These are phyloP conservation scores for Eurytoma adleriae DNA, from an alignment of 2,888 invertebrate species.

Conservation along the genomic window DNA sequence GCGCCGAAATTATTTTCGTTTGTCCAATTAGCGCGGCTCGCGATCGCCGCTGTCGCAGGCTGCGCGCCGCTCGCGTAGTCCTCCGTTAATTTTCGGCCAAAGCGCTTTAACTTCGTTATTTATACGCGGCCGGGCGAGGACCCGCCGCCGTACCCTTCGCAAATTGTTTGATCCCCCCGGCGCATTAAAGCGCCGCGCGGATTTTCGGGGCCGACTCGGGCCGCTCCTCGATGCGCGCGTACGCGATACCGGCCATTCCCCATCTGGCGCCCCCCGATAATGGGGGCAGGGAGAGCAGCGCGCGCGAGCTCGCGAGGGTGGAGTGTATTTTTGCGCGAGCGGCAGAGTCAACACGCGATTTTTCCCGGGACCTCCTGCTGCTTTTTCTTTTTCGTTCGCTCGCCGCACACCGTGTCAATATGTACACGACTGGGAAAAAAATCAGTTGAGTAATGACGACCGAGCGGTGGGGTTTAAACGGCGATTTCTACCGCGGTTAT, in stretches of 20 bases:
- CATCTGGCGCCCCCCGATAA: slow-evolving; percentile 13
- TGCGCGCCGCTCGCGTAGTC: background rate
- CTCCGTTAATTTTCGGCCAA: slow-evolving; percentile 48
- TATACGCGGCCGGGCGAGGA: background rate
- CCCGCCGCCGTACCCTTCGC: slow-evolving; percentile 2
- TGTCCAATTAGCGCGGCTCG: slow-evolving; percentile 39
- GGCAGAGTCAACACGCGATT: slow-evolving; percentile 15
- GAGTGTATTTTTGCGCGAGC: slow-evolving; percentile 2
- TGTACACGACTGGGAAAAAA: background rate
- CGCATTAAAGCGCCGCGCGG: slow-evolving; percentile 39
- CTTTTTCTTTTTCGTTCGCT: background rate
- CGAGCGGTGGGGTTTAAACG: background rate
- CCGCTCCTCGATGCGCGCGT: background rate
- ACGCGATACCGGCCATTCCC: slow-evolving; percentile 8
- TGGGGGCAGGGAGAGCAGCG: background rate
- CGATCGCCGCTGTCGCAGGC: background rate
- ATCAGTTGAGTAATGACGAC: slow-evolving; percentile 13
- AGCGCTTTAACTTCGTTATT: slow-evolving; percentile 49
- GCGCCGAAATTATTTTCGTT: slow-evolving; percentile 50
- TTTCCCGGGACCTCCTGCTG: background rate
- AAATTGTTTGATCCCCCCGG: slow-evolving; percentile 44
- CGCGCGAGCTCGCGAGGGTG: background rate
- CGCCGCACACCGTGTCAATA: background rate
- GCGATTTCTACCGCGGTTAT: background rate
- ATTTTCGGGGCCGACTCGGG: slow-evolving; percentile 28